Evolutionary conservation across 2,797 vertebrate genomes (phyloP).

Genomic region (Acrossocheilus wenchowensis): DNA sequence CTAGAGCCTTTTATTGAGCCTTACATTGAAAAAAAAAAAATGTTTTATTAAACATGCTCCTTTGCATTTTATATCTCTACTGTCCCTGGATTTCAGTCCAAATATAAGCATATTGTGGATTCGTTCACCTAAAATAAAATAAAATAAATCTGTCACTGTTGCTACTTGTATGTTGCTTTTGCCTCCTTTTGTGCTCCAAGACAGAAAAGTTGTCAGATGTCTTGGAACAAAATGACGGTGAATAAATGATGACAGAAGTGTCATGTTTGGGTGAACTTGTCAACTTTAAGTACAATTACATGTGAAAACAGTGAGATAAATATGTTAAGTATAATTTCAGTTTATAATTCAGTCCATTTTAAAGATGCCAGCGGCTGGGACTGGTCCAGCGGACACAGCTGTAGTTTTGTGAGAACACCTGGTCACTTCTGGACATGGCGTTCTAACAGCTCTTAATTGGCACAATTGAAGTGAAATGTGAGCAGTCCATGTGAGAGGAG

Average conservation of each 20-base stretch:
- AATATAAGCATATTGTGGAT: not conserved
- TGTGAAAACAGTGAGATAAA: constrained; percentile 2
- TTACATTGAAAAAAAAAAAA: not conserved
- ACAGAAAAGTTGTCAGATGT: not conserved
- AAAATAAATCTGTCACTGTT: not conserved
- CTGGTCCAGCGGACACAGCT: constrained; percentile 19
- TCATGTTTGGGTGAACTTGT: constrained; percentile 3
- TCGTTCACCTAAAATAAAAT: not conserved
- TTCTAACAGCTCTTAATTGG: constrained; percentile 41
- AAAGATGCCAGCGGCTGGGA: not conserved
- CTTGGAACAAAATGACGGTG: not conserved
- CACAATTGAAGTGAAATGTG: constrained; percentile 34
- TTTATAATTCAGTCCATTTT: not conserved
- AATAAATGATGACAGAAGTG: not conserved
- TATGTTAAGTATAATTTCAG: not conserved
- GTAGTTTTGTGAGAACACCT: constrained; percentile 47
- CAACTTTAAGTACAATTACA: not conserved
- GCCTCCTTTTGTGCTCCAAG: not conserved
- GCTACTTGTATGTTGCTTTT: not conserved
- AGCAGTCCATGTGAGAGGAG: constrained; percentile 3
- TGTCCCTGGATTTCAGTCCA: not conserved
- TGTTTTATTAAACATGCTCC: too few species aligned
- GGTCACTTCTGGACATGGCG: constrained; percentile 14
- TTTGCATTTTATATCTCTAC: not conserved
- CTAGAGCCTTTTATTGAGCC: not conserved